A percentile compares a stretch with the other conserved stretches of the same genome.
phyloP scores from a whole-genome alignment of 2,888 invertebrate genomes.

The Scaptomyza caliginosa region DNA sequence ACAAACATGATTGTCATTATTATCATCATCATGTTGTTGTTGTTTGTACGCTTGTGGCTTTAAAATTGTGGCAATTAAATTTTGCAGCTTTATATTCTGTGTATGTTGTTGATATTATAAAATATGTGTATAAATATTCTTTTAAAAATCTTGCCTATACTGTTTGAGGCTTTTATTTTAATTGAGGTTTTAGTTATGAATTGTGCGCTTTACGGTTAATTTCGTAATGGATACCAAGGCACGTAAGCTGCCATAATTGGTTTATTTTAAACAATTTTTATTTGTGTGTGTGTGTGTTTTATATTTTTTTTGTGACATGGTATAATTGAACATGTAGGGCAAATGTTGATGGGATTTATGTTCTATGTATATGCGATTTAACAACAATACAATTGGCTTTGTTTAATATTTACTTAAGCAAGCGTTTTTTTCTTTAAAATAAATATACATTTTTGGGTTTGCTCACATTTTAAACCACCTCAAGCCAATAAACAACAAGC shows the following conservation, averaged over 20 bases:
- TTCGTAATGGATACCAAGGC: constrained; percentile 48
- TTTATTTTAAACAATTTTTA: constrained; percentile 34
- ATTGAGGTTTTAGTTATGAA: constrained; percentile 64
- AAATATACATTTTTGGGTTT: neutral
- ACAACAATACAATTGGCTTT: neutral
- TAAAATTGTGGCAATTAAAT: constrained; percentile 67
- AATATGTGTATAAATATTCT: constrained; percentile 20
- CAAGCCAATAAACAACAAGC: constrained; percentile 41
- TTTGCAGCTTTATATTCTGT: constrained; percentile 19
- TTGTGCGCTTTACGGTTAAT: constrained; percentile 57
- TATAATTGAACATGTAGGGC: constrained; percentile 19
- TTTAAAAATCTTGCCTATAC: constrained; percentile 22
- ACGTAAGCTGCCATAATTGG: constrained; percentile 51
- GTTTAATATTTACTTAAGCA: neutral
- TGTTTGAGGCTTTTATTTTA: constrained; percentile 51
- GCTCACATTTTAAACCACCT: constrained; percentile 12
- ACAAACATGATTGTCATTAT: constrained; percentile 6
- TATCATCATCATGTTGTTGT: constrained; percentile 22
- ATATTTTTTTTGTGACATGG: neutral
- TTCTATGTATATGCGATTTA: constrained; percentile 7
- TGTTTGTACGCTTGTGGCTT: constrained; percentile 46
- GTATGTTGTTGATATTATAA: constrained; percentile 11
- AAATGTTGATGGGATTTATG: constrained; percentile 22
- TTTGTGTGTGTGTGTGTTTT: neutral
- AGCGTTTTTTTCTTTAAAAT: constrained; percentile 1